Base-by-base conservation (phyloP, 2,888 invertebrate genomes). In the Caenorhabditis uteleia region DNA sequence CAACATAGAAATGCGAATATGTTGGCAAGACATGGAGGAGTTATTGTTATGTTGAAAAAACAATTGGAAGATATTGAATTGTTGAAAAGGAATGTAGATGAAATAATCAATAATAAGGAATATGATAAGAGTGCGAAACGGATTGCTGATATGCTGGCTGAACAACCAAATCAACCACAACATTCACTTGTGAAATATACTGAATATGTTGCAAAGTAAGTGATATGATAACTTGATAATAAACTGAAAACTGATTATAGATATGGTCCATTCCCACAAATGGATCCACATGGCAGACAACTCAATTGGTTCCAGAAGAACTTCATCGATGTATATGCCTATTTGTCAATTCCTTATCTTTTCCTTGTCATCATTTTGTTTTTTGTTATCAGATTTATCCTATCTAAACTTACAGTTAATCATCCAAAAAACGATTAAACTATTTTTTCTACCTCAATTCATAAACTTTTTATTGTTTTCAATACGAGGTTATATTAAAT, bases 1-100 rank as follows among this genome's bases (percentile, higher is more conserved):
- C 68, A 68, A 43, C 39, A 47, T 21, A 47, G 68, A 42, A 68
- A 68, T 38, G 60, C 68, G 1, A 46, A 54, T 16, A 68, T 68
- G 68, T 27, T 68, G 5, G 38, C 44, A 10, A 56, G 68, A 21
- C 64, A 60, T 34, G 47, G 46, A 21, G 44, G 60, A 20, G 64
- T 55, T 10, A 39, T 58, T n/a, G 49, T 36, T 14, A 27, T 58
- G 14, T 34, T 49, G 16, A 62, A 68, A 25, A 43, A 38, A n/a
- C 58, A 68, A 23, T 42, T 68, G 39, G 42, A 27, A 1, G 26
- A 64, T 21, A 38, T 39, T 0, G 47, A 57, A 16, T 46, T 18
- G 2, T 20, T 68, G 8, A 39, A 42, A 38, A 29, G 2, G 4
- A 38, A 61, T 8, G 44, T 69, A 26, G 14, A 40, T 0, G 27